A percentile compares a stretch with the other conserved stretches of the same genome.
phyloP scores from a whole-genome alignment of 2,113 vertebrate species.

The Anhinga rufa region DNA sequence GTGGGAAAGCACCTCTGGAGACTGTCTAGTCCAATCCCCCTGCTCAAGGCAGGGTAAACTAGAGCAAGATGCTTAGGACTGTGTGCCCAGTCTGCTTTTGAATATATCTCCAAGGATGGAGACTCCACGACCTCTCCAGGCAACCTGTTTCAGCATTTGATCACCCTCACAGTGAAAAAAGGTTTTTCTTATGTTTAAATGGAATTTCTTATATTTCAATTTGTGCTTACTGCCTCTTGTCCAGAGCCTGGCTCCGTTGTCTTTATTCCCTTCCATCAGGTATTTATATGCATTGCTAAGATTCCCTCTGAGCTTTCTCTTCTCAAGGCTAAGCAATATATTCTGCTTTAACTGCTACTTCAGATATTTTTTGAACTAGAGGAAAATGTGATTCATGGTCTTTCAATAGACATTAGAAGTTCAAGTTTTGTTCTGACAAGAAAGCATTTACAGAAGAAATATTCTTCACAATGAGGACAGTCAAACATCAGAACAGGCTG shows the following conservation, averaged over 20 bases:
- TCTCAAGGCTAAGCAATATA: not conserved
- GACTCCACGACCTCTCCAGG: not conserved
- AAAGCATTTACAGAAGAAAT: not conserved
- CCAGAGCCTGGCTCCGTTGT: not conserved
- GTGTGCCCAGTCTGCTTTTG: not conserved
- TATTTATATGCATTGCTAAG: not conserved
- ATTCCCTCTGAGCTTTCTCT: not conserved
- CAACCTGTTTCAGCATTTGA: not conserved
- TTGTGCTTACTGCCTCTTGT: not conserved
- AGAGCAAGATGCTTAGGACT: not conserved
- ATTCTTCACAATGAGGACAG: not conserved
- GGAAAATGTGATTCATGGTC: not conserved
- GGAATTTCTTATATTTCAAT: not conserved
- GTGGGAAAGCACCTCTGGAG: not conserved
- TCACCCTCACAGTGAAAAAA: not conserved
- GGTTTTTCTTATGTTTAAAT: not conserved
- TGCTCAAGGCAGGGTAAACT: not conserved
- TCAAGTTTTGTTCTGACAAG: not conserved
- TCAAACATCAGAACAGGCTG: not conserved
- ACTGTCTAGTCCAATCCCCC: not conserved
- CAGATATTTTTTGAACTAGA: not conserved
- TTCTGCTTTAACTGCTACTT: not conserved
- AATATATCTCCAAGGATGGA: not conserved
- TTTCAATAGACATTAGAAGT: not conserved
- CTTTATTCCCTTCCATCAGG: not conserved